These are phyloP conservation scores for Amazona vittata DNA, from an alignment of 2,113 vertebrate genomes.

Conservation along the genomic window DNA sequence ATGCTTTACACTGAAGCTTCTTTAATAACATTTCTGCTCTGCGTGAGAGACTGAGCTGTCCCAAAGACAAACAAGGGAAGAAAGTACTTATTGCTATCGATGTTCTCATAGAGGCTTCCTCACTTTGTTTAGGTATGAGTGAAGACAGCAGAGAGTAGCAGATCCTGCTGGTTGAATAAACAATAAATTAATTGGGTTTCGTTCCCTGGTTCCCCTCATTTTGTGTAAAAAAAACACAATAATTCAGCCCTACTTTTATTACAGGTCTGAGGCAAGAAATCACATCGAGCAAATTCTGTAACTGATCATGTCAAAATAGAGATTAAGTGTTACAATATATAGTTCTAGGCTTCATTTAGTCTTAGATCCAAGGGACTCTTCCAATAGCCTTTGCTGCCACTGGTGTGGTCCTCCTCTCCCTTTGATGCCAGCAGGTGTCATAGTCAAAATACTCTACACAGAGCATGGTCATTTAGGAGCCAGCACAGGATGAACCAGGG, in stretches of 20 bases:
- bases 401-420: background rate
- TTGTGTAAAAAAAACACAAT: background rate
- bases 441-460: background rate
- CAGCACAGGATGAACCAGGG: background rate
- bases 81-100: background rate
- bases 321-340: background rate
- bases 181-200: background rate
- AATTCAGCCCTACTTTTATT: background rate
- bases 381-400: background rate
- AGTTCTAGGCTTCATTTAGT: background rate
- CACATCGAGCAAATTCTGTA: background rate
- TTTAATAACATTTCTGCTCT: background rate
- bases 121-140: background rate
- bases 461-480: background rate
- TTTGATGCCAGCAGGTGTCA: background rate
- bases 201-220: background rate
- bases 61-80: background rate
- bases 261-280: background rate
- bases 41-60: background rate
- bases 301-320: background rate
- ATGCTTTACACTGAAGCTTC: background rate
- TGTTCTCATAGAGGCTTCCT: background rate
- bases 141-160: background rate
- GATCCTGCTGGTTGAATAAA: background rate
- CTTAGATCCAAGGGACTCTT: background rate